Evolutionary conservation across 2,888 invertebrate species (phyloP).

Genomic region (Mythimna pallens): DNA sequence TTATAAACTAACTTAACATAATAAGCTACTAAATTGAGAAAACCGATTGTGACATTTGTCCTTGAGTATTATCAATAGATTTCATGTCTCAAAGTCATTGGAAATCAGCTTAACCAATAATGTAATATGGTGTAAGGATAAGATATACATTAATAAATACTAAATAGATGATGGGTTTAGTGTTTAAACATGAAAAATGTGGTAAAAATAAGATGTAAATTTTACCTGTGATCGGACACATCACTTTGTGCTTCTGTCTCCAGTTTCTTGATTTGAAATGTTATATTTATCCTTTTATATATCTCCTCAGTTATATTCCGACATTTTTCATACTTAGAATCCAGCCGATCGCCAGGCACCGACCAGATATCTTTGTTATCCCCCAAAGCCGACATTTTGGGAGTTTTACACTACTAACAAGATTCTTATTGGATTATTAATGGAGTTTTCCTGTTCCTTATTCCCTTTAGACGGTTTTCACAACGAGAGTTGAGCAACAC

Average conservation of each 20-base stretch:
- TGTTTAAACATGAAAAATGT: neutral
- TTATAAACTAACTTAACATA: neutral
- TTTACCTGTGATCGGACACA: constrained; percentile 82
- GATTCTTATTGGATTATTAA: constrained; percentile 77
- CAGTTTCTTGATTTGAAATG: constrained; percentile 86
- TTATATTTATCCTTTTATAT: constrained; percentile 87
- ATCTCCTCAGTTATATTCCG: constrained; percentile 87
- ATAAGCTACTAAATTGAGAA: neutral
- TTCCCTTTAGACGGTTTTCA: constrained; percentile 66
- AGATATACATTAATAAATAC: constrained; percentile 9
- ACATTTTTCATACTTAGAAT: constrained; percentile 87
- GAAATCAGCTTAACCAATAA: constrained; percentile 30
- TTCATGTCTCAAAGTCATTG: constrained; percentile 16
- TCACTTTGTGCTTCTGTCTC: constrained; percentile 81
- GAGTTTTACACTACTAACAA: constrained; percentile 60
- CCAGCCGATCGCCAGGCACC: constrained; percentile 72
- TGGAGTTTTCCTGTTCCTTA: constrained; percentile 66
- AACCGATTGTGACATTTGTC: constrained; percentile 36
- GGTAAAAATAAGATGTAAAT: neutral
- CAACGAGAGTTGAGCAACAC: constrained; percentile 71
- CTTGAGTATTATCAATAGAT: constrained; percentile 28
- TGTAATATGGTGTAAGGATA: neutral
- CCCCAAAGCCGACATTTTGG: constrained; percentile 82
- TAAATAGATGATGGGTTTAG: neutral
- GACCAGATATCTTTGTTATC: constrained; percentile 78